Conservation (phyloP, 1,140 invertebrate species). For the Chrysoperla carnea region DNA sequence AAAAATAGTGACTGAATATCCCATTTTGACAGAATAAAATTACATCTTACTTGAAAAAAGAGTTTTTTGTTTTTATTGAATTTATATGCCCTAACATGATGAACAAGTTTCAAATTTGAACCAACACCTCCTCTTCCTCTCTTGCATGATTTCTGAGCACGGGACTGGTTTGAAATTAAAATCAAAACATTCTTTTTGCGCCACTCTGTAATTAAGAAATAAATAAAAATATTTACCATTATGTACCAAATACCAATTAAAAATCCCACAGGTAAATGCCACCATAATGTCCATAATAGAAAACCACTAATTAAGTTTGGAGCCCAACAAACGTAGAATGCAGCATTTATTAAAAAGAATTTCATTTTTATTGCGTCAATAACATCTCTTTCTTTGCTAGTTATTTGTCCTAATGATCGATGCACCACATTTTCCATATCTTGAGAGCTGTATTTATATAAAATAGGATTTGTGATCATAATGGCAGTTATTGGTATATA, state of each 20-base stretch:
- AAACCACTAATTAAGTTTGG: conserved; percentile 63
- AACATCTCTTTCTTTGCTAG: conserved; percentile 48
- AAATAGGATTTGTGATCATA: conserved; percentile 56
- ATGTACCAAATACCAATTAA: conserved; percentile 61
- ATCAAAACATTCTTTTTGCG: not conserved
- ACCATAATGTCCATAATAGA: conserved; percentile 59
- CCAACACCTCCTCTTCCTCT: too few relatives aligned
- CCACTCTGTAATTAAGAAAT: too few relatives aligned
- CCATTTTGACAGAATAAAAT: too few relatives aligned
- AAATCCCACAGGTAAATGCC: conserved; percentile 41
- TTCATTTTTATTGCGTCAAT: conserved; percentile 50
- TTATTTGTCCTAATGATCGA: conserved; percentile 40
- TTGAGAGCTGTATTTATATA: conserved; percentile 45
- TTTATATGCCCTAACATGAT: too few relatives aligned
- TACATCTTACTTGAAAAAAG: too few relatives aligned
- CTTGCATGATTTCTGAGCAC: too few relatives aligned
- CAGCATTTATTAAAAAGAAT: conserved; percentile 56
- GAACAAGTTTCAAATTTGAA: too few relatives aligned
- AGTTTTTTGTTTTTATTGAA: too few relatives aligned
- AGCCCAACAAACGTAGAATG: conserved; percentile 66
- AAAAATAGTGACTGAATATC: too few relatives aligned
- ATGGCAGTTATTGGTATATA: conserved; percentile 52
- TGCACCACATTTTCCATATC: conserved; percentile 42
- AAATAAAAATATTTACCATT: conserved; percentile 39
- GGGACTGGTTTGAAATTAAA: too few relatives aligned